A percentile compares a stretch with the other conserved stretches of the same genome.
Conservation (phyloP, 2,888 invertebrate species). For the Stenolophus ochropezus region DNA sequence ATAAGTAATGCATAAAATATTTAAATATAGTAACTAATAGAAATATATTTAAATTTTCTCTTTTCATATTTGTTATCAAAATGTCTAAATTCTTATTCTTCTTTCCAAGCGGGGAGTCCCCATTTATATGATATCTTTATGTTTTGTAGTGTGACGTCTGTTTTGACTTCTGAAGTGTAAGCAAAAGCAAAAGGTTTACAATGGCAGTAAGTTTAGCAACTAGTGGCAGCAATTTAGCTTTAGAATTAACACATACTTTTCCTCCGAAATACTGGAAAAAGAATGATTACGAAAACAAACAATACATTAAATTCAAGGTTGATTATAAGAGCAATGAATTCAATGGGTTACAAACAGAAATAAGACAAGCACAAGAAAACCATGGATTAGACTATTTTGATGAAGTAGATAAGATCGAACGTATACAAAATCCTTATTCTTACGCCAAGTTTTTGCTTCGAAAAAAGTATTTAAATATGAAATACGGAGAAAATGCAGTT, state of each 20-base stretch:
- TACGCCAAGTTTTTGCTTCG: constrained; percentile 7
- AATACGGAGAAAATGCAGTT: neutral
- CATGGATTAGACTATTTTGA: neutral
- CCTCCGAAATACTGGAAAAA: constrained; percentile 28
- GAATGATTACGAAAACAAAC: neutral
- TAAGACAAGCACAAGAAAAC: neutral
- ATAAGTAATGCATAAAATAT: too few species aligned
- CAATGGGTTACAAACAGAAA: neutral
- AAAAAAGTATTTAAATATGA: neutral
- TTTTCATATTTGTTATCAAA: too few species aligned
- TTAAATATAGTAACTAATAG: too few species aligned
- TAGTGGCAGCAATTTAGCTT: constrained; percentile 16
- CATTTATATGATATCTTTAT: too few species aligned
- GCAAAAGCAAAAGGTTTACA: too few species aligned
- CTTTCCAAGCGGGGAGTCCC: too few species aligned
- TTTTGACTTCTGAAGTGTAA: too few species aligned
- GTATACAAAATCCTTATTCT: constrained; percentile 42
- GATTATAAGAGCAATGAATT: neutral
- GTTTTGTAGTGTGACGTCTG: too few species aligned
- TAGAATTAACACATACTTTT: constrained; percentile 28
- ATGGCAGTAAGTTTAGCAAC: neutral
- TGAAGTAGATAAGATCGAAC: neutral
- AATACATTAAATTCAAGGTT: neutral
- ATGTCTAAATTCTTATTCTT: too few species aligned
- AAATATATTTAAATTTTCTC: too few species aligned